Conservation (phyloP, 2,888 invertebrate species). For the Spodoptera littoralis region DNA sequence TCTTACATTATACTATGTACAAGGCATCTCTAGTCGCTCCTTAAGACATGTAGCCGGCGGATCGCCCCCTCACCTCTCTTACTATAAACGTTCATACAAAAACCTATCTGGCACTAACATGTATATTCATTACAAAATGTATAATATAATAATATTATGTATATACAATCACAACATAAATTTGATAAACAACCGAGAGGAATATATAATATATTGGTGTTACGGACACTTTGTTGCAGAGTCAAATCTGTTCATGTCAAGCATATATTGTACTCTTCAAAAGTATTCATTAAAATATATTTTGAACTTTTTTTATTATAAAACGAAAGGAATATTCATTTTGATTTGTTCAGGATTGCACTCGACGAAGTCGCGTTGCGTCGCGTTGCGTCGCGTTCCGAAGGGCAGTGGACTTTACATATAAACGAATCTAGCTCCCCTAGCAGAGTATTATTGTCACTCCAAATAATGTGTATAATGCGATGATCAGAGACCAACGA, state of each 20-base stretch:
- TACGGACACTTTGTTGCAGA: constrained; percentile 65
- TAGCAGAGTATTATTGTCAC: constrained; percentile 76
- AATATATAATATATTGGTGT: constrained; percentile 79
- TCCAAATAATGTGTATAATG: constrained; percentile 61
- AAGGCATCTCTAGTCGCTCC: constrained; percentile 82
- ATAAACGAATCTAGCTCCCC: constrained; percentile 70
- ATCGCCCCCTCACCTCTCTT: constrained; percentile 46
- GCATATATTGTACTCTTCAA: constrained; percentile 69
- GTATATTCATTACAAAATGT: constrained; percentile 88
- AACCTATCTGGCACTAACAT: constrained; percentile 88
- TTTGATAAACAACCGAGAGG: constrained; percentile 87
- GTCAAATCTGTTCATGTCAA: constrained; percentile 61
- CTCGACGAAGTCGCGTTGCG: constrained; percentile 31
- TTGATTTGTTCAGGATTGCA: constrained; percentile 62
- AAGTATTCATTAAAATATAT: constrained; percentile 70
- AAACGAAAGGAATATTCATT: constrained; percentile 55
- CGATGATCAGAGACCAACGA: constrained; percentile 54
- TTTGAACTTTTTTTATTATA: constrained; percentile 66
- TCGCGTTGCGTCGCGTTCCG: constrained; percentile 28
- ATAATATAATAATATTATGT: constrained; percentile 83
- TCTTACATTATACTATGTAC: constrained; percentile 85
- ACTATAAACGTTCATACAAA: constrained; percentile 85
- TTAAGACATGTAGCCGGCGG: constrained; percentile 59
- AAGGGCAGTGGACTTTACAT: constrained; percentile 54
- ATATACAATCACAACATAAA: constrained; percentile 88